Conservation (phyloP, 2,888 invertebrate species). For the Stenodema calcarata region DNA sequence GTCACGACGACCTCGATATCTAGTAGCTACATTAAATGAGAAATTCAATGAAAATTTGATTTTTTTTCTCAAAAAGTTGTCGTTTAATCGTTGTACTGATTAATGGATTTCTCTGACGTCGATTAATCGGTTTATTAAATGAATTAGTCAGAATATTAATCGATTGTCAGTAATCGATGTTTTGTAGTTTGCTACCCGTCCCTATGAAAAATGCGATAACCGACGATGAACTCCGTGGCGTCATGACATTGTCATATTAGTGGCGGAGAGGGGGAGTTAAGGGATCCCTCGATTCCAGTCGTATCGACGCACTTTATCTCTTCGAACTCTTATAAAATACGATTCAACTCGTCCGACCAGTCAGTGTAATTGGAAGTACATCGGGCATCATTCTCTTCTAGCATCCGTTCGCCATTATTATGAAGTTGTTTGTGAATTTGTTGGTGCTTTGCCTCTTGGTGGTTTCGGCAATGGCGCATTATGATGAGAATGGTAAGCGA, state of each 20-base stretch:
- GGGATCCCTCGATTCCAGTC: neutral
- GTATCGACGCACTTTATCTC: neutral
- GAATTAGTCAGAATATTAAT: no score
- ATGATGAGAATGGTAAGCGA: neutral
- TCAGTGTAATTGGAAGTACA: neutral
- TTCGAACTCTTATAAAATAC: neutral
- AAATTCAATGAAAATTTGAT: no score
- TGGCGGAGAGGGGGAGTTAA: neutral
- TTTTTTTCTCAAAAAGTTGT: no score
- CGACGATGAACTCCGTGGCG: neutral
- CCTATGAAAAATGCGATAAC: neutral
- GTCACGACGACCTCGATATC: no score
- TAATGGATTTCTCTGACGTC: no score
- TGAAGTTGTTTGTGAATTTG: neutral
- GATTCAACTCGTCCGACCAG: neutral
- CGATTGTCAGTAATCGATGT: no score
- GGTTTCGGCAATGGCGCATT: neutral
- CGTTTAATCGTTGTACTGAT: no score
- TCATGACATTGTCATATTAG: neutral
- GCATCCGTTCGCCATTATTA: neutral
- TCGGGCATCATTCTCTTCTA: neutral
- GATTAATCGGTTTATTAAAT: no score
- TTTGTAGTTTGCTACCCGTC: no score
- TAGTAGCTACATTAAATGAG: no score
- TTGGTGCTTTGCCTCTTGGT: neutral